phyloP scores from a whole-genome alignment of 2,113 vertebrate species.

The Brachyistius frenatus region DNA sequence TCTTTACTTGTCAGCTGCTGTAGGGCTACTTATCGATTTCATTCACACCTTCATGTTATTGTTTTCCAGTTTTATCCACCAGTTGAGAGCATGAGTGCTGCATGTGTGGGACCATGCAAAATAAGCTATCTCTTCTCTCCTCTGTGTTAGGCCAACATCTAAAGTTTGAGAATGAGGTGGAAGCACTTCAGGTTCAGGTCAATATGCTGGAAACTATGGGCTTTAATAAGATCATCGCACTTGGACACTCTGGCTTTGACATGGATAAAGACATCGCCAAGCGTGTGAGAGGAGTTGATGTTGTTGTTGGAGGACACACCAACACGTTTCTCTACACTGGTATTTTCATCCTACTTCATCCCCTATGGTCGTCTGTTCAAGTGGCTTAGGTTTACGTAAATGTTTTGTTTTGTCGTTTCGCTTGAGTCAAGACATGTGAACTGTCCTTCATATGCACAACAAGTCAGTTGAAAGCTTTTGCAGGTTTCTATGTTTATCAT shows the following conservation, averaged over 20 bases:
- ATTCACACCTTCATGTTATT: too few species aligned
- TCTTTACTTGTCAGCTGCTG: too few species aligned
- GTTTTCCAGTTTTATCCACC: background rate
- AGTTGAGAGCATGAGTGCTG: background rate
- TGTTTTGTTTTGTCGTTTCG: too few species aligned
- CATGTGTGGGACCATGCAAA: background rate
- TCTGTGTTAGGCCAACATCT: constrained; percentile 83
- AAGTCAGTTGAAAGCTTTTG: background rate
- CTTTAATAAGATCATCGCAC: constrained; percentile 92
- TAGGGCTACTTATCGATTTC: too few species aligned
- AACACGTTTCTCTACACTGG: constrained; percentile 96
- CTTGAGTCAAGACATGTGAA: too few species aligned
- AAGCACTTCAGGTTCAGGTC: constrained; percentile 87
- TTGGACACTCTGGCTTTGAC: constrained; percentile 93
- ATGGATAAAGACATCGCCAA: constrained; percentile 90
- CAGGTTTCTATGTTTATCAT: background rate
- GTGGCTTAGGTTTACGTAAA: too few species aligned
- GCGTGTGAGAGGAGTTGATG: constrained; percentile 89
- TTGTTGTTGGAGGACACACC: constrained; percentile 93
- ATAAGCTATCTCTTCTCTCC: background rate
- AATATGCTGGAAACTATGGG: constrained; percentile 85
- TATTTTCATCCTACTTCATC: constrained; percentile 61
- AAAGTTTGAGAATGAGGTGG: constrained; percentile 89
- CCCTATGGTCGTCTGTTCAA: too few species aligned
- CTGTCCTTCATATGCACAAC: too few species aligned